Evolutionary conservation across 2,797 vertebrate genomes (phyloP).

Genomic region (Limnodromus scolopaceus): DNA sequence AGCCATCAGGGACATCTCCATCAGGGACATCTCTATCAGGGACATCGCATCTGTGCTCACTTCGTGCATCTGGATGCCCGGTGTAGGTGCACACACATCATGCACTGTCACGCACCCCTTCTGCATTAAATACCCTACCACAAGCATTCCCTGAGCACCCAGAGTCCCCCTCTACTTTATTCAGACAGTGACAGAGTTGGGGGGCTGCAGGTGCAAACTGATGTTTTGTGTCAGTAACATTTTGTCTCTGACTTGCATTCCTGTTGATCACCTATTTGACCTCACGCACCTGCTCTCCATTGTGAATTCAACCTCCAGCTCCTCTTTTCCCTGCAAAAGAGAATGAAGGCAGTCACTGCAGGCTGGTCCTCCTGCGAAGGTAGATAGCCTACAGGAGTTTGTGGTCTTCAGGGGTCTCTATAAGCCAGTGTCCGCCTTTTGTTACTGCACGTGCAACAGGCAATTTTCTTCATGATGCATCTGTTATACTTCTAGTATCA

Average conservation of each 20-base stretch:
- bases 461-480: background rate
- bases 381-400: background rate
- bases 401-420: background rate
- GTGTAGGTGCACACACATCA: too few species aligned
- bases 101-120: background rate
- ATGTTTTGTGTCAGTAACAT: background rate
- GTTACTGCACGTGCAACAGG: background rate
- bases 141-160: background rate
- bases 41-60: background rate
- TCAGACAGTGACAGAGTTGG: background rate
- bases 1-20: background rate
- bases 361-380: background rate
- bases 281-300: slow-evolving; percentile 80
- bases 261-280: background rate
- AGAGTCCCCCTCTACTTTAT: background rate
- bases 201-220: background rate
- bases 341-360: background rate
- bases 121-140: background rate
- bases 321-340: slow-evolving; percentile 73
- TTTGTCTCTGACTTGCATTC: background rate
- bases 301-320: slow-evolving; percentile 84
- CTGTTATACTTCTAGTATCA: background rate
- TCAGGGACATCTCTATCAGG: too few species aligned
- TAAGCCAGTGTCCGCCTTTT: background rate
- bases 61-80: accelerated